Conservation (phyloP, 2,888 invertebrate species). For the Magallana nippona region DNA sequence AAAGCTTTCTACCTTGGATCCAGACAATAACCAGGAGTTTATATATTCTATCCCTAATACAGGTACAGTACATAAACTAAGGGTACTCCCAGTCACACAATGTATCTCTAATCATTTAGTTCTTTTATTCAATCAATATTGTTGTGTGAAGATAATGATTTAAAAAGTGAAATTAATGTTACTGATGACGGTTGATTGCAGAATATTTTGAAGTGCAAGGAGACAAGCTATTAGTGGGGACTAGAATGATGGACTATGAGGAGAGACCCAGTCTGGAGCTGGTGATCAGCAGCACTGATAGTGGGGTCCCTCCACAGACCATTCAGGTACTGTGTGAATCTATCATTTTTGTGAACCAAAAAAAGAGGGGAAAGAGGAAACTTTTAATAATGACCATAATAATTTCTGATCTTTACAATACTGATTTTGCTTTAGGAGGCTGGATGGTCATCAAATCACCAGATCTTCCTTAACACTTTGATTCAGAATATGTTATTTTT, state of each 20-base stretch:
- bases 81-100: no score
- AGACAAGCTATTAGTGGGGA: slow-evolving; percentile 54
- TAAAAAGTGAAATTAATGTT: not conserved
- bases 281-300: slow-evolving; percentile 56
- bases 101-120: no score
- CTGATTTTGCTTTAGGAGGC: no score
- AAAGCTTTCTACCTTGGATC: slow-evolving; percentile 56
- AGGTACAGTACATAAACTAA: not conserved
- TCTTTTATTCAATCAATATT: no score
- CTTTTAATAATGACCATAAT: no score
- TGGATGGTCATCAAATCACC: no score
- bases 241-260: slow-evolving; percentile 58
- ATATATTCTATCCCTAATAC: slow-evolving; percentile 51
- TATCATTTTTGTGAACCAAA: no score
- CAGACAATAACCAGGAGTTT: slow-evolving; percentile 62
- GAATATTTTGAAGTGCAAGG: slow-evolving; percentile 56
- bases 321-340: slow-evolving; percentile 39
- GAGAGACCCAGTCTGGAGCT: slow-evolving; percentile 45
- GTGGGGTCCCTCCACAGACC: slow-evolving; percentile 56
- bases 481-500: no score
- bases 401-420: no score
- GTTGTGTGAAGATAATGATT: not conserved
- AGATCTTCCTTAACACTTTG: no score
- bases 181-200: slow-evolving; percentile 37
- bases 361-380: no score